A percentile compares a stretch with the other conserved stretches of the same genome.
Evolutionary conservation across 2,888 invertebrate genomes (phyloP).

Genomic region (Pachymerium ferrugineum): DNA sequence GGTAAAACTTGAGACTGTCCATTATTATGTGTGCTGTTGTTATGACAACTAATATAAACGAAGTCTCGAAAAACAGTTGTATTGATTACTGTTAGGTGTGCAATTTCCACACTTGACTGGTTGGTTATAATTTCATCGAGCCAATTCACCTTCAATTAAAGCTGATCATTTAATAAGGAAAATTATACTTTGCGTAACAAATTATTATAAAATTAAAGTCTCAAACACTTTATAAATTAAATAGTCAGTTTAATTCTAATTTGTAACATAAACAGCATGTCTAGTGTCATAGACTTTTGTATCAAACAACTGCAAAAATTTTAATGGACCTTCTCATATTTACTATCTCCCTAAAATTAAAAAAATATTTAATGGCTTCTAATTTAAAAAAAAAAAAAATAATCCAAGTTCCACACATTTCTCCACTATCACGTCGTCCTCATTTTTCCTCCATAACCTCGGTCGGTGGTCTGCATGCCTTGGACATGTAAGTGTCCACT

Average conservation of each 20-base stretch:
- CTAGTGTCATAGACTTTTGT: too few relatives aligned
- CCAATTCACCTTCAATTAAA: neutral
- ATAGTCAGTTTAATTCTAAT: too few relatives aligned
- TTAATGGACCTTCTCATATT: too few relatives aligned
- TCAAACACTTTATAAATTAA: too few relatives aligned
- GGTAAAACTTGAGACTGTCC: neutral
- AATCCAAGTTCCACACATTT: neutral
- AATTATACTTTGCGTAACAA: too few relatives aligned
- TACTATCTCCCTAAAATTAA: too few relatives aligned
- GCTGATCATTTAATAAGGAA: neutral
- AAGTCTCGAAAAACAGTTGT: neutral
- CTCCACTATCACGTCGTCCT: neutral
- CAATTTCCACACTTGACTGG: neutral
- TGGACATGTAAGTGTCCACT: constrained; percentile 7
- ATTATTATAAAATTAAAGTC: too few relatives aligned
- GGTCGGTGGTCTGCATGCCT: neutral
- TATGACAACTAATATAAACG: neutral
- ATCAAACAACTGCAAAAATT: too few relatives aligned
- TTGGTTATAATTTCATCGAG: neutral
- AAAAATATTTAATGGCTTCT: neutral
- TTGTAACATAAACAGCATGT: too few relatives aligned
- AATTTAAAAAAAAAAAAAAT: neutral
- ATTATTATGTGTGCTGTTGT: neutral
- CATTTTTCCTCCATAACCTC: neutral
- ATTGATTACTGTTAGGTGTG: neutral